Evolutionary conservation across 1,140 invertebrate species (phyloP).

Genomic region (Pemphigus obesinymphae): DNA sequence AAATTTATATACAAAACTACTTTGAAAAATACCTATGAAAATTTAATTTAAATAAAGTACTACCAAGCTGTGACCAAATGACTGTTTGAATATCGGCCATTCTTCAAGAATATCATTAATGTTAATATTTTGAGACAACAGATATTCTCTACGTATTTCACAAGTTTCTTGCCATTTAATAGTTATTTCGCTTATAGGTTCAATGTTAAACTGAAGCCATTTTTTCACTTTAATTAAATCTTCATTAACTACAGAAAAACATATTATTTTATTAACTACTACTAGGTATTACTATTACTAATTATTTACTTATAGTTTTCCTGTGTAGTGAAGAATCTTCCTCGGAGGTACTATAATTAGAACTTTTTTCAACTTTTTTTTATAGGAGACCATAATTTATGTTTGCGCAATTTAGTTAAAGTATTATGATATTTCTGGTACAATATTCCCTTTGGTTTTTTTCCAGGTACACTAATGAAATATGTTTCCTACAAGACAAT

Average conservation of each 20-base stretch:
- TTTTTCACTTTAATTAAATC: not conserved
- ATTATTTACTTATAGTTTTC: conserved; percentile 4
- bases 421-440: not conserved
- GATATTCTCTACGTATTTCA: not conserved
- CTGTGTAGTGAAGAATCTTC: not conserved
- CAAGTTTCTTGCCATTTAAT: not conserved
- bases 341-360: not conserved
- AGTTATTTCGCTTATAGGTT: not conserved
- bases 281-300: not conserved
- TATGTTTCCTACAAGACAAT: not conserved
- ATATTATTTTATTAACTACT: not conserved
- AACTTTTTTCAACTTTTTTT: not conserved
- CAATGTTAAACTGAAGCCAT: not conserved
- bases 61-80: not conserved
- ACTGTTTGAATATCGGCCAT: not conserved
- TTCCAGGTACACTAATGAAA: not conserved
- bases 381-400: not conserved
- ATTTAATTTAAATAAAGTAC: conserved; percentile 2
- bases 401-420: not conserved
- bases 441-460: not conserved
- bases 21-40: too few species aligned
- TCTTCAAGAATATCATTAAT: not conserved
- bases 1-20: too few species aligned
- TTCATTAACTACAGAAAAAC: not conserved
- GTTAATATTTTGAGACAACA: not conserved